Percentiles rank a stretch among this genome's conserved stretches.
Evolutionary conservation across 2,113 vertebrate genomes (phyloP).

Genomic region (Tachysurus vachellii): DNA sequence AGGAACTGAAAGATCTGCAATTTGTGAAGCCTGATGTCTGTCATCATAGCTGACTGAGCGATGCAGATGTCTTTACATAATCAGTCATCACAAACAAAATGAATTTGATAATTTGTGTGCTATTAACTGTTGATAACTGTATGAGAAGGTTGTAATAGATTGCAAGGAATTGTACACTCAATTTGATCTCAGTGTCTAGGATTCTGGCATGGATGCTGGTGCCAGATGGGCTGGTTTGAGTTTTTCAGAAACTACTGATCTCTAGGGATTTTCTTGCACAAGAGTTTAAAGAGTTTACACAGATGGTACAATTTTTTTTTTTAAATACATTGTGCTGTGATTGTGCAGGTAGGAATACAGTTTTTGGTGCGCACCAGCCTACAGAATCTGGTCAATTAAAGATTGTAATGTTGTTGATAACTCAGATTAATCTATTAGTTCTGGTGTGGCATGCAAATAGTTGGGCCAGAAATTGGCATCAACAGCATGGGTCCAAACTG

Average conservation of each 20-base stretch:
- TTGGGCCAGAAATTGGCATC: not conserved
- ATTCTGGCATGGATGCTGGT: not conserved
- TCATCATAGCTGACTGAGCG: not conserved
- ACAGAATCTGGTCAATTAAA: not conserved
- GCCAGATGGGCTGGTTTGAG: not conserved
- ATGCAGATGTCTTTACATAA: not conserved
- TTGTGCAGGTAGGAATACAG: not conserved
- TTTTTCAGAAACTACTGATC: slow-evolving; percentile 10
- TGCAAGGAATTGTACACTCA: not conserved
- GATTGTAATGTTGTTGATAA: not conserved
- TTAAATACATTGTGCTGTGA: not conserved
- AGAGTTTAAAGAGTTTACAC: not conserved
- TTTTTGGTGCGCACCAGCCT: not conserved
- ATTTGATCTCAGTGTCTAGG: not conserved
- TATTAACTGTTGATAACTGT: not conserved
- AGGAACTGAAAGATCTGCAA: not conserved
- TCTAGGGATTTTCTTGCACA: not conserved
- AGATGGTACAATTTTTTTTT: not conserved
- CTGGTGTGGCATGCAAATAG: not conserved
- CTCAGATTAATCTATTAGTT: not conserved
- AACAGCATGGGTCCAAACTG: not conserved
- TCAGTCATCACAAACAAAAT: not conserved
- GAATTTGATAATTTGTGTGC: not conserved
- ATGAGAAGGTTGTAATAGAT: not conserved
- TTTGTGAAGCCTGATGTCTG: not conserved